Conservation (phyloP, 1,140 invertebrate species). For the Ruditapes philippinarum region DNA sequence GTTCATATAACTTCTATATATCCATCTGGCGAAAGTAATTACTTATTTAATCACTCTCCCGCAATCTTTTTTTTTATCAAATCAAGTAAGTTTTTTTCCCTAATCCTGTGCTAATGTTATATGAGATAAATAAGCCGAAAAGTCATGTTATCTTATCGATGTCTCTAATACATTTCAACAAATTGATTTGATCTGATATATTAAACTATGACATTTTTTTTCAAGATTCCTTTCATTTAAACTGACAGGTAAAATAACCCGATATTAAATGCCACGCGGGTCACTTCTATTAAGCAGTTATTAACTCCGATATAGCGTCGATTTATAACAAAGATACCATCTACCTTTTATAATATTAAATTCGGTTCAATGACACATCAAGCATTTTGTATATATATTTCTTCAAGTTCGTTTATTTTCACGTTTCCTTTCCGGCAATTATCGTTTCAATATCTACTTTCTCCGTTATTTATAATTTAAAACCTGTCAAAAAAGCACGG, state of each 20-base stretch:
- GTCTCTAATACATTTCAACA: neutral
- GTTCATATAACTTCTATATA: no score
- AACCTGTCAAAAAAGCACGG: no score
- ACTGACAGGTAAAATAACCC: neutral
- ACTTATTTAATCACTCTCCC: no score
- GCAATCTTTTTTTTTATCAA: no score
- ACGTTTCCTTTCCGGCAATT: no score
- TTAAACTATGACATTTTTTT: neutral
- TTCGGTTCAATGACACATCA: constrained; percentile 13
- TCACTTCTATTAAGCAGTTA: neutral
- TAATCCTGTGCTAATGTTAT: neutral
- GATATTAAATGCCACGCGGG: neutral
- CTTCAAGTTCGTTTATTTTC: no score
- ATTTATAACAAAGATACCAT: neutral
- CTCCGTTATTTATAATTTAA: no score
- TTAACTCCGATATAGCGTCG: neutral
- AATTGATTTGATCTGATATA: neutral
- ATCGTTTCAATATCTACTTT: no score
- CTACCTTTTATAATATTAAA: neutral
- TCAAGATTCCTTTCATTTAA: neutral
- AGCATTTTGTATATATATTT: no score
- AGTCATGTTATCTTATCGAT: neutral
- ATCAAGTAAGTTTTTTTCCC: neutral
- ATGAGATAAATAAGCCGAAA: neutral
- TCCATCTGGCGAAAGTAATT: no score